Conservation (phyloP, 2,797 vertebrate genomes). For the Calcarius lapponicus region DNA sequence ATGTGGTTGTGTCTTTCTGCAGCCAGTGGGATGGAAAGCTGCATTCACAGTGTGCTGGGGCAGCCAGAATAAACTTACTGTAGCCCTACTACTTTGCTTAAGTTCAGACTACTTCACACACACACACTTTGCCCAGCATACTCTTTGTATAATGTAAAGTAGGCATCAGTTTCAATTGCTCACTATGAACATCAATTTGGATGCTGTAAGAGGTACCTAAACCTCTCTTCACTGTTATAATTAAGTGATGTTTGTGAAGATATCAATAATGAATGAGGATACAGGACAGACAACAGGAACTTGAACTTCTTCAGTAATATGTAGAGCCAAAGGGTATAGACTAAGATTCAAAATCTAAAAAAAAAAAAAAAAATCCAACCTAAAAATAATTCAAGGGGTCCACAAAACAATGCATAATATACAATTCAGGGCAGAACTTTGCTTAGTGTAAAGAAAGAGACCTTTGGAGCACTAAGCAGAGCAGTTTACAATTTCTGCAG, state of each 20-base stretch:
- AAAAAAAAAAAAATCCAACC: fast-evolving
- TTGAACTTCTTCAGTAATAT: background rate
- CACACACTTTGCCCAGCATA: background rate
- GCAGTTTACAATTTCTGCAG: background rate
- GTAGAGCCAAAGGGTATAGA: background rate
- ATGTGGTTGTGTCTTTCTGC: background rate
- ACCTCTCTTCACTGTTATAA: background rate
- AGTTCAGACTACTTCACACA: background rate
- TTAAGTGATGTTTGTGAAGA: background rate
- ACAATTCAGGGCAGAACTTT: background rate
- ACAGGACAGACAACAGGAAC: background rate
- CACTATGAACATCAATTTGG: background rate
- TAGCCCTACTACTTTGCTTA: background rate
- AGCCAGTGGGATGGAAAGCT: background rate
- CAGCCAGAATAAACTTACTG: background rate
- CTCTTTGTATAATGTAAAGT: background rate
- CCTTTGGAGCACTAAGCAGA: background rate
- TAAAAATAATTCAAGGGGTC: background rate
- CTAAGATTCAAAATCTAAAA: background rate
- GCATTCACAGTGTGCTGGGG: background rate
- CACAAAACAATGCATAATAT: background rate
- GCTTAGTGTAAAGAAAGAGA: background rate
- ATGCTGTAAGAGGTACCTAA: background rate
- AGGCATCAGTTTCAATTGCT: background rate
- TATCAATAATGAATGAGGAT: background rate